Base-by-base conservation (phyloP, 2,113 vertebrate genomes). In the Caranx ignobilis region DNA sequence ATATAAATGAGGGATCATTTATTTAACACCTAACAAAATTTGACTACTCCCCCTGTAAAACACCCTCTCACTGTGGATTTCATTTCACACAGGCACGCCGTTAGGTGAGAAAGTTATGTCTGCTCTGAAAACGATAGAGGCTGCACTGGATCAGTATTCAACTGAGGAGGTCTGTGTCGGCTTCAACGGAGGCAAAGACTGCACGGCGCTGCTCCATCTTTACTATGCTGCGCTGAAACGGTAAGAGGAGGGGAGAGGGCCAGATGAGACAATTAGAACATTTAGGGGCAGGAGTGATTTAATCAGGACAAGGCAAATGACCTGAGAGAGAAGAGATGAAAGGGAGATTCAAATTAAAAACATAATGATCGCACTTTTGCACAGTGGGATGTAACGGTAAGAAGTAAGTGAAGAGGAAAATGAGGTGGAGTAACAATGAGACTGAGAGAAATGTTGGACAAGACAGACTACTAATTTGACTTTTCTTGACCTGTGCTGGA, bases 151-250 rank as follows among this genome's bases (percentile, higher is more conserved):
- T 35, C 94, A 31, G 62, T 99, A 97, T 91, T 84, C 89, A 8
- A 88, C 94, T n/a, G 72, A 85, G 59, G 93, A 96, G 82, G 88
- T 99, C 84, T 99, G 97, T 0, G 93, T 98, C 61, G 98, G 96
- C 48, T 99, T 99, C 94, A 99, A 99, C 0, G 98, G 98, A 2
- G 98, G 98, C 79, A 99, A 99, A 88, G 98, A 99, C 92, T 99
- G 98, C 92, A 99, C 98, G 0, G 97, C 95, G 0, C 95, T 99
- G 73, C 95, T 99, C 16, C 98, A 99, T 80, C 96, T 99, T 1
- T 96, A 95, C 92, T 95, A 98, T 0, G 97, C 97, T 0, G 97
- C 96, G 0, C 77, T 97, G 75, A 95, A 96, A 91, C 96, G 97
- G 98, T 99, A 87, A 77, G 41, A 10, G 19, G 16, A 61, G 5